Evolutionary conservation across 1,140 invertebrate species (phyloP).

Genomic region (Chrysomallon squamiferum): DNA sequence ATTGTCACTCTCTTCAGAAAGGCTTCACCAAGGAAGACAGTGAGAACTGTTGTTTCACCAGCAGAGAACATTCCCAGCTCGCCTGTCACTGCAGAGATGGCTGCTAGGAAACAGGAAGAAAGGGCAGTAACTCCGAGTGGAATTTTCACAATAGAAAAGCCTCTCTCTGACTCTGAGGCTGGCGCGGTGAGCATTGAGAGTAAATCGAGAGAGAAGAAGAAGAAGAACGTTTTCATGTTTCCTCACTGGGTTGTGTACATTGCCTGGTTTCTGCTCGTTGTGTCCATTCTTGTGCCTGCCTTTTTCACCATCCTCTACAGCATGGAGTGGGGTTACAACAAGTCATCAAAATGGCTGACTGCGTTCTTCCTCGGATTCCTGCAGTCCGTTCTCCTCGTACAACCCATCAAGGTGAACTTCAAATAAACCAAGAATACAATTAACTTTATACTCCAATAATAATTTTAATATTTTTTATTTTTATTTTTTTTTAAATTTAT

Average conservation of each 20-base stretch:
- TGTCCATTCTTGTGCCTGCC: constrained; percentile 11
- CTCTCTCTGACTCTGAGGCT: neutral
- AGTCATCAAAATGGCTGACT: constrained; percentile 33
- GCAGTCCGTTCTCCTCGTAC: constrained; percentile 33
- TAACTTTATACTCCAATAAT: too few relatives aligned
- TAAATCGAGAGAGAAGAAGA: constrained; percentile 12
- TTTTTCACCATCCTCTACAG: constrained; percentile 38
- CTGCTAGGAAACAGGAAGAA: too few relatives aligned
- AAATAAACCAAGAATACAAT: too few relatives aligned
- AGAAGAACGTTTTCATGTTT: constrained; percentile 39
- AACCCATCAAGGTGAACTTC: constrained; percentile 38
- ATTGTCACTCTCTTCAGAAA: constrained; percentile 64
- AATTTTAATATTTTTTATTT: too few relatives aligned
- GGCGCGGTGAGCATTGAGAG: neutral
- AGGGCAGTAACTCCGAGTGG: too few relatives aligned
- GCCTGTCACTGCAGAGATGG: too few relatives aligned
- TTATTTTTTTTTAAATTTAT: too few relatives aligned
- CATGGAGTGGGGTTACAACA: constrained; percentile 32
- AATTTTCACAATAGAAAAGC: too few relatives aligned
- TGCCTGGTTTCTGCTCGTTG: constrained; percentile 36
- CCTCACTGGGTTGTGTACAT: constrained; percentile 48
- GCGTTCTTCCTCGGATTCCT: constrained; percentile 36
- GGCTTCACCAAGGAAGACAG: constrained; percentile 35
- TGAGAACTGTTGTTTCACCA: neutral
- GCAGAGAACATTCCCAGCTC: too few relatives aligned